A percentile compares a stretch with the other conserved stretches of the same genome.
These are phyloP conservation scores for Entomobrya proxima DNA, from an alignment of 2,888 invertebrate species.

Conservation along the genomic window DNA sequence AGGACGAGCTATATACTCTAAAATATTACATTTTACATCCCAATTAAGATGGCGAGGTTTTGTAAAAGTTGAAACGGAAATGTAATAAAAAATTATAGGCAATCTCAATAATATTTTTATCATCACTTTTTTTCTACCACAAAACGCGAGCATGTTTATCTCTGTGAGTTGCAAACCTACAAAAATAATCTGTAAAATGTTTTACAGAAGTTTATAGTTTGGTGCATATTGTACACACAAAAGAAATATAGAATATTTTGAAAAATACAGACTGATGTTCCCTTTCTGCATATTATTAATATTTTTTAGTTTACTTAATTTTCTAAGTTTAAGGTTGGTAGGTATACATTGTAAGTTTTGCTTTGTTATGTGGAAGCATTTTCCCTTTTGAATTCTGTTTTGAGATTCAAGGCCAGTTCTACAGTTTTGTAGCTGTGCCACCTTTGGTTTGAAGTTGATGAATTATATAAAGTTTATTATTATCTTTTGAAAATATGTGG, in stretches of 20 bases:
- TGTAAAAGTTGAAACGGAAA: neutral
- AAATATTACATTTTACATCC: too few species aligned
- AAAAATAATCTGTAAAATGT: neutral
- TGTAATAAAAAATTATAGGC: neutral
- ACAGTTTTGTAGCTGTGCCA: neutral
- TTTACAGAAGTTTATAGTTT: neutral
- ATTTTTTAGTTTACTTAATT: neutral
- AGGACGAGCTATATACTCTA: constrained; percentile 44
- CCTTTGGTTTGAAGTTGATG: neutral
- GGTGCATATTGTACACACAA: neutral
- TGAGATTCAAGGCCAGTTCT: neutral
- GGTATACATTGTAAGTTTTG: neutral
- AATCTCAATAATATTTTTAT: neutral
- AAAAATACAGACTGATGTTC: constrained; percentile 29
- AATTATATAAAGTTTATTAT: neutral
- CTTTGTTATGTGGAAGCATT: constrained; percentile 13
- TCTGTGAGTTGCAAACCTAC: neutral
- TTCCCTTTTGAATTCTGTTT: neutral
- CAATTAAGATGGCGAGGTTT: constrained; percentile 36
- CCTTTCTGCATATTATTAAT: neutral
- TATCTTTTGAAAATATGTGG: too few species aligned
- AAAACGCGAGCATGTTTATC: neutral
- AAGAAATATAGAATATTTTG: neutral
- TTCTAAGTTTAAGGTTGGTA: neutral
- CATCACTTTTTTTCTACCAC: neutral